These are phyloP conservation scores for Tachina grossa DNA, from an alignment of 2,888 invertebrate species.

Conservation along the genomic window DNA sequence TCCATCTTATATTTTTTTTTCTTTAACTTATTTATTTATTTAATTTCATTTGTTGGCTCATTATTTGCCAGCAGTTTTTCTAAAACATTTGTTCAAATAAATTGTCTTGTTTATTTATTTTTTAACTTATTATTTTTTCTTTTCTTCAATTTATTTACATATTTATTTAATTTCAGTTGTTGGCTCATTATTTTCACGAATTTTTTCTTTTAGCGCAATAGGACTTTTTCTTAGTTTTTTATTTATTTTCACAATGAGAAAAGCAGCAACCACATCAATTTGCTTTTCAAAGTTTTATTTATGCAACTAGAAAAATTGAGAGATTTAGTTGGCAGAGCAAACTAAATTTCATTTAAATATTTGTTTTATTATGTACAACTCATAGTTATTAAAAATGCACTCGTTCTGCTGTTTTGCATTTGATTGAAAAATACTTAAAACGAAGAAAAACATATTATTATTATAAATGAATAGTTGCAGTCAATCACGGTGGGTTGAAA, in stretches of 20 bases:
- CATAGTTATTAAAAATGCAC: too few species aligned
- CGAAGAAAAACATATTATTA: too few species aligned
- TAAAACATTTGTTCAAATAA: constrained; percentile 14
- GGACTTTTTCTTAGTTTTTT: background rate
- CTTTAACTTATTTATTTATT: constrained; percentile 29
- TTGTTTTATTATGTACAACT: background rate
- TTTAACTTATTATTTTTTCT: background rate
- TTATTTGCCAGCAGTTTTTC: constrained; percentile 3
- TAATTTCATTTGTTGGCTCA: constrained; percentile 27
- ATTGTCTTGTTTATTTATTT: constrained; percentile 22
- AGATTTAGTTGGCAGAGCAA: constrained; percentile 28
- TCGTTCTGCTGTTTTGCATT: too few species aligned
- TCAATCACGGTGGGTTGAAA: too few species aligned
- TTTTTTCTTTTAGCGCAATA: background rate
- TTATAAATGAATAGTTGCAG: too few species aligned
- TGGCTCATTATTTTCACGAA: constrained; percentile 40
- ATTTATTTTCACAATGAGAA: background rate
- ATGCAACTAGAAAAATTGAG: background rate
- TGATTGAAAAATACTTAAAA: too few species aligned
- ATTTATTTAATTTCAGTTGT: constrained; percentile 25
- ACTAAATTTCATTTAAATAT: background rate
- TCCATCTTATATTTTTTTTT: background rate
- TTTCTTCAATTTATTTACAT: constrained; percentile 51
- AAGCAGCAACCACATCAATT: constrained; percentile 48
- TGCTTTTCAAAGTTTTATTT: constrained; percentile 2